A percentile compares a stretch with the other conserved stretches of the same genome.
Evolutionary conservation across 2,113 vertebrate species (phyloP).

Genomic region (Phocoena phocoena): DNA sequence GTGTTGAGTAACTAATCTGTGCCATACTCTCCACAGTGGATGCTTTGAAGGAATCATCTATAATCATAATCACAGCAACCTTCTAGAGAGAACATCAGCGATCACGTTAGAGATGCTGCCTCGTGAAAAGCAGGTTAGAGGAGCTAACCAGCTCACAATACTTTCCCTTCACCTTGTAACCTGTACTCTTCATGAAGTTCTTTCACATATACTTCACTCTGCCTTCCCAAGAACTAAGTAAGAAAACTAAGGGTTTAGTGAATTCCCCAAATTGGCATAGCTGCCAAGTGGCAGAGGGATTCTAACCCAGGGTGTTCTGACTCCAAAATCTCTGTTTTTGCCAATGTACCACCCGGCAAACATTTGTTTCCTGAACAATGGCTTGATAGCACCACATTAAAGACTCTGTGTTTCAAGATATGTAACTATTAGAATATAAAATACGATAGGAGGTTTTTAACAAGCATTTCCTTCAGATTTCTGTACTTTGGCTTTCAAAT

Average conservation of each 20-base stretch:
- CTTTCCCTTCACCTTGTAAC: neutral
- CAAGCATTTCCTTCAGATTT: neutral
- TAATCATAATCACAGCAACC: neutral
- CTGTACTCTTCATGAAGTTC: neutral
- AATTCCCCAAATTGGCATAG: neutral
- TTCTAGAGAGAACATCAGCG: neutral
- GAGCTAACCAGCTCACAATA: neutral
- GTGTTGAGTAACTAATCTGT: neutral
- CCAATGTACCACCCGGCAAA: neutral
- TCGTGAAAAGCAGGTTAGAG: neutral
- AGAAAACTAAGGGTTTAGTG: neutral
- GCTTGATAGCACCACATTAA: neutral
- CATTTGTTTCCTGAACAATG: constrained; percentile 3
- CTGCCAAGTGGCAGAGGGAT: neutral
- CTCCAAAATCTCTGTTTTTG: neutral
- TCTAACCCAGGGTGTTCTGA: neutral
- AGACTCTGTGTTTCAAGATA: neutral
- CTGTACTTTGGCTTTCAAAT: neutral
- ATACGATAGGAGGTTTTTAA: neutral
- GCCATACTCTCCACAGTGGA: neutral
- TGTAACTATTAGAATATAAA: neutral
- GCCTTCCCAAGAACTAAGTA: neutral
- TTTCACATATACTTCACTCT: neutral
- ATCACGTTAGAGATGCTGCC: neutral
- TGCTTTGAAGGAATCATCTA: neutral